A percentile compares a stretch with the other conserved stretches of the same genome.
Evolutionary conservation across 2,888 invertebrate species (phyloP).

Genomic region (Linnaemya tessellans): DNA sequence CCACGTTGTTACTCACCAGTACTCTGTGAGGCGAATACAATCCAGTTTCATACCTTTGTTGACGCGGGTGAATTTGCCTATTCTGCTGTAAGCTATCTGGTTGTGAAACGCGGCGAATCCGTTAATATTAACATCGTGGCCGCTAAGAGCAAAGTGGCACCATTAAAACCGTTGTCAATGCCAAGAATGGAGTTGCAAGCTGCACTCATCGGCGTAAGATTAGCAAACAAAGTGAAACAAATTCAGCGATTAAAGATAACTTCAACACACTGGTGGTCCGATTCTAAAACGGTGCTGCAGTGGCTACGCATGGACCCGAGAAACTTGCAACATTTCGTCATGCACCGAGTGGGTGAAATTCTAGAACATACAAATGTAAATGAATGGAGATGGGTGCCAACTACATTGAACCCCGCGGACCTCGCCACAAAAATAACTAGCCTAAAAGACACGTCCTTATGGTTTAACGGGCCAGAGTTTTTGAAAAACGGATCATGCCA

Average conservation of each 20-base stretch:
- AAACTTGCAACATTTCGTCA: conserved; percentile 13
- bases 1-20: not conserved
- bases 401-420: conserved; percentile 49
- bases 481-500: too few relatives aligned
- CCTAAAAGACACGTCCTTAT: conserved; percentile 12
- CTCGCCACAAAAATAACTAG: conserved; percentile 60
- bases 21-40: too few relatives aligned
- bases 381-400: conserved; percentile 64
- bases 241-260: conserved; percentile 24
- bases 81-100: too few relatives aligned
- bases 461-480: conserved; percentile 59
- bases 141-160: not conserved
- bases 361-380: conserved; percentile 57
- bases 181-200: not conserved
- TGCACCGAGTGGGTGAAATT: conserved; percentile 55
- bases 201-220: conserved; percentile 19
- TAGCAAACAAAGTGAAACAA: conserved; percentile 47
- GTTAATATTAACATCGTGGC: too few relatives aligned
- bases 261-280: conserved; percentile 51
- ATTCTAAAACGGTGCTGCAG: conserved; percentile 59
- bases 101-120: too few relatives aligned
- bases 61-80: too few relatives aligned
- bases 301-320: conserved; percentile 19
- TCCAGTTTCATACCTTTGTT: too few relatives aligned
- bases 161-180: not conserved